phyloP scores from a whole-genome alignment of 2,113 vertebrate genomes.

The Motacilla alba region DNA sequence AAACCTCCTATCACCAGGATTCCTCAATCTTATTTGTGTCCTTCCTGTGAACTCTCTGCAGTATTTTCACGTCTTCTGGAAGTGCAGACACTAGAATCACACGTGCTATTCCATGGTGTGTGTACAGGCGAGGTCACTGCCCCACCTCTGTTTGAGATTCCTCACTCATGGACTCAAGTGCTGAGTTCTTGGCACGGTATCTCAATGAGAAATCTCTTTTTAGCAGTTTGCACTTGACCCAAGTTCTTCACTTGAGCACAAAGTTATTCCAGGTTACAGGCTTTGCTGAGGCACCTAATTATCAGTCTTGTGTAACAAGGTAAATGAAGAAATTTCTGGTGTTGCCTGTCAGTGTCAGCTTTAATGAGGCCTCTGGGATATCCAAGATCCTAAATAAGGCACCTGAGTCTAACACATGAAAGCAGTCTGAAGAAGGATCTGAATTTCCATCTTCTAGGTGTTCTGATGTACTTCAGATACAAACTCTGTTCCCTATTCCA shows the following conservation, averaged over 20 bases:
- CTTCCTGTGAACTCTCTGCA: constrained; percentile 34
- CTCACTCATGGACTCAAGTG: neutral
- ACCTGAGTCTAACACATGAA: neutral
- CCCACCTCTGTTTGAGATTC: neutral
- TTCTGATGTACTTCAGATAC: neutral
- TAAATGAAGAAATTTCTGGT: neutral
- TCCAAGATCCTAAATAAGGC: neutral
- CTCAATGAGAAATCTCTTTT: neutral
- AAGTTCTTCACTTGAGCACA: neutral
- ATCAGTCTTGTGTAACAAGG: neutral
- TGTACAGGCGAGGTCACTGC: neutral
- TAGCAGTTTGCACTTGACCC: neutral
- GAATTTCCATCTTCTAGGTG: neutral
- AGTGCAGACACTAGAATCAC: neutral
- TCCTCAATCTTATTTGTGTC: neutral
- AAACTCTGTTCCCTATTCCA: neutral
- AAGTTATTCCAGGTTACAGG: neutral
- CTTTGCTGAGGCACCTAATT: neutral
- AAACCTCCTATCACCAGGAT: neutral
- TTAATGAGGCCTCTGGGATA: neutral
- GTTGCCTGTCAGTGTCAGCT: neutral
- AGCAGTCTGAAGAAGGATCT: neutral
- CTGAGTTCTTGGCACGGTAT: neutral
- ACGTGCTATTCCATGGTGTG: neutral
- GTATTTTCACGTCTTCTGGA: neutral